Percentiles rank a stretch among this genome's conserved stretches.
phyloP scores from a whole-genome alignment of 2,113 vertebrate genomes.

The Pipra filicauda region DNA sequence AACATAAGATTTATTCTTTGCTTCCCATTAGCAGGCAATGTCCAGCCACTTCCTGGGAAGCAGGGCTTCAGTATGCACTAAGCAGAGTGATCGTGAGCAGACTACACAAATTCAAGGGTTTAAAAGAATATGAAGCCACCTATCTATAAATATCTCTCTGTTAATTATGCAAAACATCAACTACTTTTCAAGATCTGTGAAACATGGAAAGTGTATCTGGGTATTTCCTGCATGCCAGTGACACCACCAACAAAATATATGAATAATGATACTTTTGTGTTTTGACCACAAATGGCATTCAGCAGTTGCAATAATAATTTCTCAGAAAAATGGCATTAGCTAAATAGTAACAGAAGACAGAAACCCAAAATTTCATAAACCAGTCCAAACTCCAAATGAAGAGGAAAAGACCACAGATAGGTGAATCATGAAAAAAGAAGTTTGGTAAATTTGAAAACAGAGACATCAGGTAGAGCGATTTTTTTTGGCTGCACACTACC shows the following conservation, averaged over 20 bases:
- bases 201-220: neutral
- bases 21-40: neutral
- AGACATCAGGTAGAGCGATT: fast-evolving
- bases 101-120: neutral
- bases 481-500: neutral
- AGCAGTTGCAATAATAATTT: neutral
- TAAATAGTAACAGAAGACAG: slow-evolving; percentile 1
- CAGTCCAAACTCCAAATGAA: neutral
- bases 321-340: neutral
- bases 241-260: neutral
- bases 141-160: neutral
- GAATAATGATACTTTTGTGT: neutral
- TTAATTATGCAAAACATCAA: slow-evolving; percentile 18
- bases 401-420: neutral
- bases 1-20: neutral
- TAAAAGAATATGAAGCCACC: neutral
- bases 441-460: neutral
- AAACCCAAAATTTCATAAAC: neutral
- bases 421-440: neutral
- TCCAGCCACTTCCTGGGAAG: neutral
- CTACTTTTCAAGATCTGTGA: neutral
- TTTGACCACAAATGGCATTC: slow-evolving; percentile 11
- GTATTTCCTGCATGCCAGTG: neutral
- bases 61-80: neutral
- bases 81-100: neutral